Evolutionary conservation across 2,797 vertebrate species (phyloP).

Genomic region (Xyrichtys novacula): DNA sequence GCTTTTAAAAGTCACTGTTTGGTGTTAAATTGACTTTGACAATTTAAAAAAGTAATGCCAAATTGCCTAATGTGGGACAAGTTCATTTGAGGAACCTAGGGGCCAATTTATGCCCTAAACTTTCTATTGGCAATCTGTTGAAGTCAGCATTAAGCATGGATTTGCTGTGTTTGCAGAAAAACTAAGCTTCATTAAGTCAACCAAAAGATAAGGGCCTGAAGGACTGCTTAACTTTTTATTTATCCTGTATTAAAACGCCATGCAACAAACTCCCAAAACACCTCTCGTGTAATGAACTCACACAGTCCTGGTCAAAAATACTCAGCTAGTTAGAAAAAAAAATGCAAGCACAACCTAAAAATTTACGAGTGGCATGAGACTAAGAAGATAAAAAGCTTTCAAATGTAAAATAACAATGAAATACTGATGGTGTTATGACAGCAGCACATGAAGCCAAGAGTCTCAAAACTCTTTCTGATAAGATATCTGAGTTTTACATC

Average conservation of each 20-base stretch:
- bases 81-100: conserved; percentile 16
- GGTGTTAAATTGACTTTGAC: neutral
- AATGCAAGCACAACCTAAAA: conserved; percentile 49
- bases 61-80: neutral
- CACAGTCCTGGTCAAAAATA: conserved; percentile 50
- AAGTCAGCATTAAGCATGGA: conserved; percentile 46
- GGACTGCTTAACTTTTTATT: conserved; percentile 61
- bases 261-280: conserved; percentile 63
- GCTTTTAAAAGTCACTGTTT: conserved; percentile 18
- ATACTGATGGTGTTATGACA: conserved; percentile 19
- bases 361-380: conserved; percentile 38
- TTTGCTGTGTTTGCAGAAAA: conserved; percentile 69
- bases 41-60: neutral
- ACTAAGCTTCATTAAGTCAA: conserved; percentile 65
- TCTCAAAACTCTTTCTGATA: too few relatives aligned
- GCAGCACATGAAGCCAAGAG: conserved; percentile 29
- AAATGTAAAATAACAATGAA: conserved; percentile 38
- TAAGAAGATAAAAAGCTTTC: conserved; percentile 26
- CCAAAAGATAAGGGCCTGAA: conserved; percentile 55
- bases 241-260: conserved; percentile 64
- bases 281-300: conserved; percentile 72
- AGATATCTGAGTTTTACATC: conserved; percentile 37
- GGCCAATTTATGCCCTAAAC: conserved; percentile 14
- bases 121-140: conserved; percentile 42
- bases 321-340: conserved; percentile 53